Evolutionary conservation across 2,113 vertebrate genomes (phyloP).

Genomic region (Ageneiosus marmoratus): DNA sequence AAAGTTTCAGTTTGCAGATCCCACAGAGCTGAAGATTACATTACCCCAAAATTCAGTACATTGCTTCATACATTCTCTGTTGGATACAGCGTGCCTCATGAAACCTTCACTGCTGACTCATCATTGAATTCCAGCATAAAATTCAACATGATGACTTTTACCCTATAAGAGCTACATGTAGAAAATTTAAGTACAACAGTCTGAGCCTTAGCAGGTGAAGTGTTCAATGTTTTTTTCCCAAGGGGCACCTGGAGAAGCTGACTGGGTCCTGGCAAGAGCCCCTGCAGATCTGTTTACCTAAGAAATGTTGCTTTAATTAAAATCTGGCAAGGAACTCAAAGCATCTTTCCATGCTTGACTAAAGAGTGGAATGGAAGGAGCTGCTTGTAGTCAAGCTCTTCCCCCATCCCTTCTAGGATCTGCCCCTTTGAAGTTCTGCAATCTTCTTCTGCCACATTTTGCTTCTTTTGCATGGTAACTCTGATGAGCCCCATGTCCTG

Average conservation of each 20-base stretch:
- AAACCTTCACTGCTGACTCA: not conserved
- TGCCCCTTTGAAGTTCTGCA: conserved; percentile 41
- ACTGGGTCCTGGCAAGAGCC: conserved; percentile 33
- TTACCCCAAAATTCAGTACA: not conserved
- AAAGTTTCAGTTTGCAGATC: not conserved
- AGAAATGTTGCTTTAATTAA: conserved; percentile 69
- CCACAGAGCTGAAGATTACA: not conserved
- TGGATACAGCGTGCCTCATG: not conserved
- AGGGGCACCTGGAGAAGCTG: conserved; percentile 31
- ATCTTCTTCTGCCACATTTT: conserved; percentile 26
- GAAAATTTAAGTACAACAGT: not conserved
- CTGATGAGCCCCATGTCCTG: not conserved
- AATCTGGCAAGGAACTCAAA: conserved; percentile 55
- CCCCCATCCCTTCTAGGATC: conserved; percentile 16
- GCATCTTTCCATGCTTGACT: conserved; percentile 59
- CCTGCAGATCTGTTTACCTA: conserved; percentile 52
- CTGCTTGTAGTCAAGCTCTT: conserved; percentile 5
- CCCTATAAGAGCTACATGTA: not conserved
- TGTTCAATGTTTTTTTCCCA: conserved; percentile 9
- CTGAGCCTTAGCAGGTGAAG: conserved; percentile 17
- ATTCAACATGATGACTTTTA: not conserved
- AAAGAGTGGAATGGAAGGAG: conserved; percentile 60
- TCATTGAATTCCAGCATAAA: not conserved
- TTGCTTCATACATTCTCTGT: conserved; percentile 16
- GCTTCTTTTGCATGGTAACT: conserved; percentile 24